Conservation (phyloP, 2,797 vertebrate species). For the Coracias cyanogaster region DNA sequence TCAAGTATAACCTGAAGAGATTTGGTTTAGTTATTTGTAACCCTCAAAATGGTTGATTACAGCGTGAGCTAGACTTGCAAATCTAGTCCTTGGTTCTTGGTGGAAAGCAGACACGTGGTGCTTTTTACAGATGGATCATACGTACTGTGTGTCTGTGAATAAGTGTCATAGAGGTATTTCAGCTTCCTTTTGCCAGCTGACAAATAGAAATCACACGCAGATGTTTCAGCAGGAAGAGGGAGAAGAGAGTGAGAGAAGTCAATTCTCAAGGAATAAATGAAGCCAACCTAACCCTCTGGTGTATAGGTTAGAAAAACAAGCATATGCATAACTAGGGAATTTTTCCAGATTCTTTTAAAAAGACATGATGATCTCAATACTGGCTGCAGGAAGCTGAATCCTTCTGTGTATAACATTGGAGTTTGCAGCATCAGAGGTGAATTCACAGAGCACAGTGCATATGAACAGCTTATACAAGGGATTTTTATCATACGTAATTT, state of each 20-base stretch:
- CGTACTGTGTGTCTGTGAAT: neutral
- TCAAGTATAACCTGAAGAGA: neutral
- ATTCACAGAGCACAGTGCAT: slow-evolving; percentile 40
- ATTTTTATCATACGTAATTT: neutral
- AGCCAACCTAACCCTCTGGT: slow-evolving; percentile 30
- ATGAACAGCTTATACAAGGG: neutral
- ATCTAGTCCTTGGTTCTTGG: neutral
- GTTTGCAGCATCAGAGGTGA: slow-evolving; percentile 40
- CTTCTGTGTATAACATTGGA: slow-evolving; percentile 39
- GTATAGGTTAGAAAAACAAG: slow-evolving; percentile 10
- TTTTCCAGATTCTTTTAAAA: slow-evolving; percentile 51
- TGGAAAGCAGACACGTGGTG: neutral
- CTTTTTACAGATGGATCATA: slow-evolving; percentile 30
- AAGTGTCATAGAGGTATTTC: slow-evolving; percentile 51
- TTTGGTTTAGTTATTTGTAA: neutral
- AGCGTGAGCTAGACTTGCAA: neutral
- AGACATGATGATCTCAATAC: slow-evolving; percentile 46
- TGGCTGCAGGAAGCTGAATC: slow-evolving; percentile 52
- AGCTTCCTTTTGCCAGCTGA: slow-evolving; percentile 37
- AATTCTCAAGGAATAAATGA: slow-evolving; percentile 27
- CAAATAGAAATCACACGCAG: slow-evolving; percentile 15
- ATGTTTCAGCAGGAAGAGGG: neutral
- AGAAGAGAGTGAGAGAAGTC: neutral
- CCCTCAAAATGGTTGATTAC: neutral
- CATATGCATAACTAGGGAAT: slow-evolving; percentile 38